phyloP scores from a whole-genome alignment of 2,888 invertebrate species.

The Heliconius ismenius region DNA sequence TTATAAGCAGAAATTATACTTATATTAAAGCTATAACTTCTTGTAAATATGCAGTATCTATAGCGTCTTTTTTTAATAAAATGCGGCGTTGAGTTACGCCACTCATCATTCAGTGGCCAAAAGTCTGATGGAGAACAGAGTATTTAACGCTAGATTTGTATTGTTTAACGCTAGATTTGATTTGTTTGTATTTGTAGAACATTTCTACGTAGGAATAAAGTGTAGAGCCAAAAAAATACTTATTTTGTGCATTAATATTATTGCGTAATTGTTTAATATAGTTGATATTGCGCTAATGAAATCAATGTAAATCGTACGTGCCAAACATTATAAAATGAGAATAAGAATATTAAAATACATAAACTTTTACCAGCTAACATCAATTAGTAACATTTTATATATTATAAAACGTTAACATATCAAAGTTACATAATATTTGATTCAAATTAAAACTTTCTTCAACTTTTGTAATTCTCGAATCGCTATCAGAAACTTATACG shows the following conservation, averaged over 20 bases:
- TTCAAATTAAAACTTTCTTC: slow-evolving; percentile 14
- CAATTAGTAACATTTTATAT: slow-evolving; percentile 16
- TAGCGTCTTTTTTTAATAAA: not conserved
- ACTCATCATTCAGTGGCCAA: too few species aligned
- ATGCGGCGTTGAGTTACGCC: too few species aligned
- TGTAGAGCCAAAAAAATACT: not conserved
- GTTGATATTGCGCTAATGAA: slow-evolving; percentile 7
- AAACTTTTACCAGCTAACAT: slow-evolving; percentile 8
- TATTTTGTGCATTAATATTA: not conserved
- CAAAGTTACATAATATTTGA: slow-evolving; percentile 4
- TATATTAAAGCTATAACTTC: not conserved
- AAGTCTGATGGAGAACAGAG: too few species aligned
- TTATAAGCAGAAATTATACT: not conserved
- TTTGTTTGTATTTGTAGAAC: too few species aligned
- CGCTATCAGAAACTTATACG: slow-evolving; percentile 16
- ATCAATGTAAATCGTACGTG: slow-evolving; percentile 5
- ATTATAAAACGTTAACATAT: slow-evolving; percentile 5
- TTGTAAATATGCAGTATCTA: not conserved
- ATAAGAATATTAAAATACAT: not conserved
- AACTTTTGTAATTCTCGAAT: slow-evolving; percentile 18
- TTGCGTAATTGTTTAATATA: not conserved
- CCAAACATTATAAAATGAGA: not conserved
- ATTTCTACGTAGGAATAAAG: not conserved
- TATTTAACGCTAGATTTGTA: too few species aligned
- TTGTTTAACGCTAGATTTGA: too few species aligned